A percentile compares a stretch with the other conserved stretches of the same genome.
phyloP scores from a whole-genome alignment of 2,113 vertebrate genomes.

The Lampris megalopsis region DNA sequence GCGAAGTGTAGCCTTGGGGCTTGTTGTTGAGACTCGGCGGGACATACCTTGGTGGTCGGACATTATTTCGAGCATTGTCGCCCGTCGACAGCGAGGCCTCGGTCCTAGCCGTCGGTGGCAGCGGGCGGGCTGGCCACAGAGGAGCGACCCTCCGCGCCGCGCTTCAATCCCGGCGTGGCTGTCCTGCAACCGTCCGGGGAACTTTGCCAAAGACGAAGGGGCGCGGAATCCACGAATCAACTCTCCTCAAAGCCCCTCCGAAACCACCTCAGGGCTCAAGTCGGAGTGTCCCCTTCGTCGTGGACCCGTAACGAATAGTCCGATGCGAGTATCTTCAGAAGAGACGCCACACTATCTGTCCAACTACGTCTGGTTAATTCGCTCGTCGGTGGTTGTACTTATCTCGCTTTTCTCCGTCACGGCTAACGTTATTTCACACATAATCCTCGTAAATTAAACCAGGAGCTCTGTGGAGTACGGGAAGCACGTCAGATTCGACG shows the following conservation, averaged over 20 bases:
- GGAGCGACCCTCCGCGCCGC: conserved; percentile 66
- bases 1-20: no score
- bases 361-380: conserved; percentile 67
- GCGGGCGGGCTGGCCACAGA: conserved; percentile 72
- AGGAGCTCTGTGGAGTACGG: background rate
- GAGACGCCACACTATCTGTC: conserved; percentile 50
- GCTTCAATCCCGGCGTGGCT: conserved; percentile 76
- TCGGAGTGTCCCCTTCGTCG: background rate
- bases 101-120: conserved; percentile 60
- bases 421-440: conserved; percentile 55
- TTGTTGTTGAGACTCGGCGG: background rate
- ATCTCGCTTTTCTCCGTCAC: conserved; percentile 41
- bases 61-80: conserved; percentile 89
- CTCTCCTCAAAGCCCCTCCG: conserved; percentile 12
- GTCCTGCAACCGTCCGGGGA: conserved; percentile 46
- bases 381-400: conserved; percentile 34
- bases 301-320: conserved; percentile 8
- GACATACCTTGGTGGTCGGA: conserved; percentile 86
- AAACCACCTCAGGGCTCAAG: background rate
- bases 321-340: conserved; percentile 28
- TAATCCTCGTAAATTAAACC: conserved; percentile 29
- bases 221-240: background rate
- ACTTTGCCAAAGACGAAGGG: conserved; percentile 43
- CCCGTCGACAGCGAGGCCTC: conserved; percentile 74
- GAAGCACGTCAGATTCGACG: background rate